Evolutionary conservation across 1,140 invertebrate species (phyloP).

Genomic region (Arctopsyche grandis): DNA sequence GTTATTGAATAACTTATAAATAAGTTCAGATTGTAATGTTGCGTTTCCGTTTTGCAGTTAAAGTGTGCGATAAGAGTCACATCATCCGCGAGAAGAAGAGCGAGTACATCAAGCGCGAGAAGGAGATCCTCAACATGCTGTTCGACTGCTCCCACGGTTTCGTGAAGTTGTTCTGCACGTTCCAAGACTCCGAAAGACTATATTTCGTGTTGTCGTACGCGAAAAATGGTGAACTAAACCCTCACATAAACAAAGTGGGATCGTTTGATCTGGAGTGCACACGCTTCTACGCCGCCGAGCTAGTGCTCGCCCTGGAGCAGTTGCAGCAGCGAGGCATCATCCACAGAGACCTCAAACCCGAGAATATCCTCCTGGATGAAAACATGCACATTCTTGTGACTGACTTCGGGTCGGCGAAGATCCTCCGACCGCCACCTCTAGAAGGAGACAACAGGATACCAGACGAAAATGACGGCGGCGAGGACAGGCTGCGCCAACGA

Average conservation of each 20-base stretch:
- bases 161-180: conserved; percentile 94
- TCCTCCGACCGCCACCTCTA: conserved; percentile 69
- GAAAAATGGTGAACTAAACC: conserved; percentile 92
- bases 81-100: conserved; percentile 94
- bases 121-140: conserved; percentile 86
- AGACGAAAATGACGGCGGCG: conserved; percentile 55
- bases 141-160: conserved; percentile 81
- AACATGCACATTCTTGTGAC: conserved; percentile 97
- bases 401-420: conserved; percentile 97
- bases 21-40: conserved; percentile 30
- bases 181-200: conserved; percentile 92
- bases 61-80: conserved; percentile 94
- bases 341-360: conserved; percentile 92
- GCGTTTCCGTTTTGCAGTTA: conserved; percentile 76
- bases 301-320: conserved; percentile 91
- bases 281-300: conserved; percentile 93
- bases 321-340: conserved; percentile 91
- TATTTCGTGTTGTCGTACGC: conserved; percentile 98
- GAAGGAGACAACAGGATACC: conserved; percentile 52
- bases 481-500: conserved; percentile 64
- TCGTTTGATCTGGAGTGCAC: conserved; percentile 91
- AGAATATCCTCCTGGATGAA: conserved; percentile 90
- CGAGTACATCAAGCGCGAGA: conserved; percentile 92
- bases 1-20: background rate
- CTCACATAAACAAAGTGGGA: conserved; percentile 90